Base-by-base conservation (phyloP, 2,797 vertebrate genomes). In the Sandelia bainsii region DNA sequence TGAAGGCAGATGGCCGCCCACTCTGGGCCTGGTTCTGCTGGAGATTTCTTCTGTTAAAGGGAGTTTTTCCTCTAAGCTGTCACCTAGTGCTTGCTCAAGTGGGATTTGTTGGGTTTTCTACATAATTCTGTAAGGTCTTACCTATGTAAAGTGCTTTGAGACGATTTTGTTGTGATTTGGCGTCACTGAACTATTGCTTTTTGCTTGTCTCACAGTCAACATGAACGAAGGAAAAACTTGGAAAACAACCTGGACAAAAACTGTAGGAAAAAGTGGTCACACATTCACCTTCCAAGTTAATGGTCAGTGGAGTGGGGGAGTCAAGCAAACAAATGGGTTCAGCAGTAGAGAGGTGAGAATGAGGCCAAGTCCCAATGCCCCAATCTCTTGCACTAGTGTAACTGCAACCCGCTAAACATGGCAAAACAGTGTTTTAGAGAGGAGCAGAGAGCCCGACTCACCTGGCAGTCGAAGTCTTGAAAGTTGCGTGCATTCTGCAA, bases 401-500 rank as follows among this genome's bases (percentile, higher is more conserved):
- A 48, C 44, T 25, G 22, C 67, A 13, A 62, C 42, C 46, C n/a
- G 17, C 27, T 39, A 37, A 68, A n/a, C 19, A 60, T 10, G 3
- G 37, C 13, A 58, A 17, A 62, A 4, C 23, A 54, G 19, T 12
- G n/a, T 4, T 63, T 65, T 8, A 39, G 14, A 27, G 9, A 14
- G 14, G 3, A 65, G 22, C 22, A 65, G 40, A 63, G 22, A 49
- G 49, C 6, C 66, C 37, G 22, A 89, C 96, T 96, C 93, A 98
- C 97, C 96, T 98, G 97, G 88, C 97, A 98, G 93, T 98, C 96
- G 51, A 98, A 98, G 90, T 98, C 97, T 86, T 98, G 97, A 90
- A 98, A 98, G 90, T 96, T 98, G 73, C 95, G 95, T 82, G 96
- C 93, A 73, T 97, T 98, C 97, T 98, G 95, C 82, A 80, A 90